Evolutionary conservation across 2,797 vertebrate genomes (phyloP).

Genomic region (Paedocypris micromegethes): DNA sequence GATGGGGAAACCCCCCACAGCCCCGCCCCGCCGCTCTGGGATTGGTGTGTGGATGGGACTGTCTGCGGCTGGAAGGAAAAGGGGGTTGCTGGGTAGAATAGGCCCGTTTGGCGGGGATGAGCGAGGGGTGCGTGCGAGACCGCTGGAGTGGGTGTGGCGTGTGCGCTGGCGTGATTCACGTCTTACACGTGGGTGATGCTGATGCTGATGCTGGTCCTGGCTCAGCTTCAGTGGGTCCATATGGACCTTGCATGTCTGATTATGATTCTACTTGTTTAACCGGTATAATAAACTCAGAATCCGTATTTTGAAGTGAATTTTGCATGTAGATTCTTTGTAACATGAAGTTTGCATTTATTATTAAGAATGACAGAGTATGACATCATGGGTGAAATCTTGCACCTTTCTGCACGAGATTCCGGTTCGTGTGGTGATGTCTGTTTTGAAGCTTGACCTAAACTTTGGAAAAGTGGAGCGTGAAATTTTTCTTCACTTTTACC

Average conservation of each 20-base stretch:
- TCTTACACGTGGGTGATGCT: slow-evolving; percentile 5
- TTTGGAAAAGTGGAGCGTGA: too few species aligned
- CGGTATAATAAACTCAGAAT: too few species aligned
- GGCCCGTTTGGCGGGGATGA: slow-evolving; percentile 44
- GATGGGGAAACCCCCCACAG: slow-evolving; percentile 21
- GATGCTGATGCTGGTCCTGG: background rate
- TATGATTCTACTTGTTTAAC: too few species aligned
- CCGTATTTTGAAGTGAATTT: too few species aligned
- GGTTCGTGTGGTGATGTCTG: too few species aligned
- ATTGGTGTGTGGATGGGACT: slow-evolving; percentile 19
- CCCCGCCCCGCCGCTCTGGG: slow-evolving; percentile 8
- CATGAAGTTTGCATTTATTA: too few species aligned
- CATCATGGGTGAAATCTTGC: too few species aligned
- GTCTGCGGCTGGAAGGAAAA: slow-evolving; percentile 37
- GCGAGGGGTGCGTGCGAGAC: slow-evolving; percentile 37
- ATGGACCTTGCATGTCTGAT: background rate
- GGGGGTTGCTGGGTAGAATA: slow-evolving; percentile 59
- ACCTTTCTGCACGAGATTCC: too few species aligned
- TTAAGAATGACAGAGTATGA: too few species aligned
- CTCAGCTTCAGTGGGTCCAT: background rate
- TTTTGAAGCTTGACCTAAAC: too few species aligned
- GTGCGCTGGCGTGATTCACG: slow-evolving; percentile 19
- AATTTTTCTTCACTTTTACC: too few species aligned
- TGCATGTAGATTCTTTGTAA: too few species aligned
- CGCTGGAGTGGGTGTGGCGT: slow-evolving; percentile 5